Evolutionary conservation across 2,888 invertebrate species (phyloP).

Genomic region (Yponomeuta cagnagella): DNA sequence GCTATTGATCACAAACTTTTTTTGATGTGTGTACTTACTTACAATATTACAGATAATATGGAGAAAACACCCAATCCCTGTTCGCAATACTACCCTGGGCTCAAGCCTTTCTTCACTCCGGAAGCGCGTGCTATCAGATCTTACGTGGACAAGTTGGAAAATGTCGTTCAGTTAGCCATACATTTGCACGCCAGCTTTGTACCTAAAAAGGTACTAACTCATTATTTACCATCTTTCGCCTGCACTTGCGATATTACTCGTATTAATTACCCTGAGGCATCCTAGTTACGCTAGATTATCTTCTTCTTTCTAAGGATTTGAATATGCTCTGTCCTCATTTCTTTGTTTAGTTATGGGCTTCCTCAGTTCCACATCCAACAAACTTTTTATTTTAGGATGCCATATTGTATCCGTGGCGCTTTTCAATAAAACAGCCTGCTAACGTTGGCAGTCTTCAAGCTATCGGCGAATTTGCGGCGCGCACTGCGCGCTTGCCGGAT

Average conservation of each 20-base stretch:
- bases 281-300: too few species aligned
- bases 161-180: slow-evolving; percentile 47
- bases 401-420: slow-evolving; percentile 65
- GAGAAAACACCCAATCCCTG: slow-evolving; percentile 52
- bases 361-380: neutral
- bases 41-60: slow-evolving; percentile 19
- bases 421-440: slow-evolving; percentile 50
- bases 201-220: slow-evolving; percentile 45
- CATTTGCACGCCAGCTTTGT: slow-evolving; percentile 60
- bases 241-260: too few species aligned
- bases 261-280: too few species aligned
- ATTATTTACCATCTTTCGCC: too few species aligned
- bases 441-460: slow-evolving; percentile 54
- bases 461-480: slow-evolving; percentile 64
- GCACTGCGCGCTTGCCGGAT: slow-evolving; percentile 52
- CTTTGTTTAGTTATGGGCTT: too few species aligned
- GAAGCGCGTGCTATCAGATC: slow-evolving; percentile 55
- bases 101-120: slow-evolving; percentile 52
- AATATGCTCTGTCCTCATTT: too few species aligned
- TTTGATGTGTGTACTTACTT: too few species aligned
- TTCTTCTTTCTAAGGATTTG: too few species aligned
- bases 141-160: slow-evolving; percentile 50
- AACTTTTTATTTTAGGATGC: slow-evolving; percentile 42
- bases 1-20: too few species aligned
- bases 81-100: slow-evolving; percentile 58